Base-by-base conservation (phyloP, 2,113 vertebrate genomes). In the Phocoena phocoena region DNA sequence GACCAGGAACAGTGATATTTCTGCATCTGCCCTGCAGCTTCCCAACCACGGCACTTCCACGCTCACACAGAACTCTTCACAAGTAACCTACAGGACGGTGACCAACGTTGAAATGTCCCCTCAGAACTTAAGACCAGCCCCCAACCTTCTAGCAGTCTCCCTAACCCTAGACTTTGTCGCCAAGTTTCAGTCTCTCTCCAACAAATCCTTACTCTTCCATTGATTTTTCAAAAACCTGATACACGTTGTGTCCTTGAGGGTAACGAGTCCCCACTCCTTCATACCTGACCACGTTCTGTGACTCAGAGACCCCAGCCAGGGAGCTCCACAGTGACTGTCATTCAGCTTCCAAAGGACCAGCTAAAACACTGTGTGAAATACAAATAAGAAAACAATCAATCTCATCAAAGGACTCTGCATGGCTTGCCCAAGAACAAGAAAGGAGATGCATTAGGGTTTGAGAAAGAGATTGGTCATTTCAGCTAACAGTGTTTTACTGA, bases 361-460 rank as follows among this genome's bases (percentile, higher is more conserved):
- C 28, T 20, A 31, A 50, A 97, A 89, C 77, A n/a, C 62, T 5
- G 18, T 5, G 73, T 81, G 74, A 71, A 28, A 88, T 41, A 84
- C 53, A 85, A 93, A 77, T 65, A 38, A 47, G 76, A 79, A 88
- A 71, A 55, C 80, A 58, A 90, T 73, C 79, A 0, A 33, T 38
- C 26, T 68, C 31, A 1, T 96, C 88, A n/a, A 13, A 6, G 38
- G 68, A n/a, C 47, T 68, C 67, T 20, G 7, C 76, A 58, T 50
- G 73, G 82, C 58, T 44, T 74, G 33, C 21, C 26, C 77, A 63
- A 25, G 44, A 79, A 92, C 76, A 94, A 95, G 58, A 98, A 96
- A 85, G 3, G 47, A 94, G 92, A 1, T 13, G 14, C 83, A 17
- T 65, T 4, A 50, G 50, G 80, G 18, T 47, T 93, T 93, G 92